These are phyloP conservation scores for Colistium nudipinnis DNA, from an alignment of 2,113 vertebrate genomes.

Conservation along the genomic window DNA sequence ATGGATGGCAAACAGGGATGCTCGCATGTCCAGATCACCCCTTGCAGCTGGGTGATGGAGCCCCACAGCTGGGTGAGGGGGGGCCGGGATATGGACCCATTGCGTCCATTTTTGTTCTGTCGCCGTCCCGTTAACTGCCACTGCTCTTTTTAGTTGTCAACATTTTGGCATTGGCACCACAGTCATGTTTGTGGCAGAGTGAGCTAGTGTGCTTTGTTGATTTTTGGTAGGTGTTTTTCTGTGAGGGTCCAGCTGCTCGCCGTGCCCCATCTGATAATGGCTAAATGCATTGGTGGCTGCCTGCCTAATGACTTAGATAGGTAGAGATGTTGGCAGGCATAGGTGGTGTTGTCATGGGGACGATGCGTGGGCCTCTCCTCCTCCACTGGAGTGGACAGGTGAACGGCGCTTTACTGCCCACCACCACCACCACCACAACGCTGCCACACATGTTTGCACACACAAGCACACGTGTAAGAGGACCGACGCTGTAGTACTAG, in stretches of 20 bases:
- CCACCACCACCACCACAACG: slow-evolving; percentile 22
- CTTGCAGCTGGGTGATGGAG: slow-evolving; percentile 69
- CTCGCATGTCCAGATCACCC: slow-evolving; percentile 68
- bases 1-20: slow-evolving; percentile 67
- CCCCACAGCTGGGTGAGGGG: slow-evolving; percentile 1
- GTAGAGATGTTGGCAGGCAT: slow-evolving; percentile 51
- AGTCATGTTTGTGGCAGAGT: neutral
- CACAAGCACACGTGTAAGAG: slow-evolving; percentile 25
- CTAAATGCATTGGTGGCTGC: slow-evolving; percentile 39
- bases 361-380: slow-evolving; percentile 57
- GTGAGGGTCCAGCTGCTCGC: slow-evolving; percentile 24
- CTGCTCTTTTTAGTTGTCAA: slow-evolving; percentile 4
- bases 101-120: slow-evolving; percentile 4
- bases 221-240: neutral
- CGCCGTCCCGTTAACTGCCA: neutral
- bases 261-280: slow-evolving; percentile 44
- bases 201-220: slow-evolving; percentile 16
- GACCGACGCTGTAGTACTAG: slow-evolving; percentile 8
- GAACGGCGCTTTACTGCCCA: slow-evolving; percentile 56
- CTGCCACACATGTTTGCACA: slow-evolving; percentile 32
- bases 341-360: slow-evolving; percentile 66
- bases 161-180: neutral
- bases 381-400: slow-evolving; percentile 39
- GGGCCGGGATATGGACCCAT: slow-evolving; percentile 11
- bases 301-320: slow-evolving; percentile 59